Evolutionary conservation across 2,888 invertebrate species (phyloP).

Genomic region (Drosophila ezoana): DNA sequence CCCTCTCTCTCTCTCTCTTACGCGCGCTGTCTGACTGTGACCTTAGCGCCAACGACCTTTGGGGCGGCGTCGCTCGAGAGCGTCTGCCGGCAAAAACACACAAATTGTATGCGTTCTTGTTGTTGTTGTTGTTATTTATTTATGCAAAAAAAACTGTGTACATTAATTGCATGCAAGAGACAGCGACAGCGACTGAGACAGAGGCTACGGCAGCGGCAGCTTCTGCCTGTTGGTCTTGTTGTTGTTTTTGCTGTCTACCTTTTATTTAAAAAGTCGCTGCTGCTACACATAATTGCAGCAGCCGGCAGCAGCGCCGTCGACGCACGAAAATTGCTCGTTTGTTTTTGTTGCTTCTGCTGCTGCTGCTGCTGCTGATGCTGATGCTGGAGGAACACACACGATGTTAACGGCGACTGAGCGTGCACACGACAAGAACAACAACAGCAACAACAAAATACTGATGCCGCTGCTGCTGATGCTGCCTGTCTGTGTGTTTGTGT

Average conservation of each 20-base stretch:
- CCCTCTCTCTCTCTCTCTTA: conserved; percentile 6
- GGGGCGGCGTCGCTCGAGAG: conserved; percentile 43
- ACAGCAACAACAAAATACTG: conserved; percentile 37
- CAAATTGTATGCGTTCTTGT: conserved; percentile 29
- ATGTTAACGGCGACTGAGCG: conserved; percentile 53
- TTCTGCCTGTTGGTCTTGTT: conserved; percentile 28
- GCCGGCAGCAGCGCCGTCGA: conserved; percentile 57
- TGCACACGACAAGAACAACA: conserved; percentile 42
- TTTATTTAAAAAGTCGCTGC: conserved; percentile 58
- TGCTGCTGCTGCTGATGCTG: conserved; percentile 28
- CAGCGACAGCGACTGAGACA: conserved; percentile 11
- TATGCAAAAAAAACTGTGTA: conserved; percentile 54
- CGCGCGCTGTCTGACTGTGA: conserved; percentile 38
- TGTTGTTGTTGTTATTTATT: conserved; percentile 47
- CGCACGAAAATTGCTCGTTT: conserved; percentile 58
- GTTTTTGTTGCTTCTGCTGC: conserved; percentile 43
- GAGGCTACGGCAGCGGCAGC: conserved; percentile 18
- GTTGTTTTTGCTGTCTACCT: conserved; percentile 52
- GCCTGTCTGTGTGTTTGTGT: background rate
- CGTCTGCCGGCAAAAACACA: conserved; percentile 52
- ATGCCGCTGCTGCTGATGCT: conserved; percentile 33
- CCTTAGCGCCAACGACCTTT: conserved; percentile 70
- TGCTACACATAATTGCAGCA: conserved; percentile 59
- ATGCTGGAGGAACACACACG: conserved; percentile 54
- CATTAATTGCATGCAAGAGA: conserved; percentile 56